Conservation (phyloP, 2,113 vertebrate genomes). For the Penelope pileata region DNA sequence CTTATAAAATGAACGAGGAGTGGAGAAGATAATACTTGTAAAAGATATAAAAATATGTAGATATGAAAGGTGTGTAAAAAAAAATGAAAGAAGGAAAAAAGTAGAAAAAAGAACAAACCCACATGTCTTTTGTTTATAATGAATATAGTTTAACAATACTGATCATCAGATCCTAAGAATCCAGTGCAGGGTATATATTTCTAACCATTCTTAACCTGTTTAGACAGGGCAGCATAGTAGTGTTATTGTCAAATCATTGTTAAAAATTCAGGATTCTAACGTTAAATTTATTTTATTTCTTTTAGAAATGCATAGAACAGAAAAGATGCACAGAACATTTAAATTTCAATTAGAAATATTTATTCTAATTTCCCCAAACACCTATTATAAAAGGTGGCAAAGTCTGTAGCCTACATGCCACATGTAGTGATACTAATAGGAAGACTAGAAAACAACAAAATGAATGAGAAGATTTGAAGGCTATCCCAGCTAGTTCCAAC, state of each 20-base stretch:
- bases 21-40: not conserved
- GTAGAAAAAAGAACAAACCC: too few species aligned
- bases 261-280: not conserved
- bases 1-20: not conserved
- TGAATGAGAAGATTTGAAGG: conserved; percentile 24
- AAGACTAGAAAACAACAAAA: conserved; percentile 32
- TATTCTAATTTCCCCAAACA: conserved; percentile 24
- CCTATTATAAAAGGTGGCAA: not conserved
- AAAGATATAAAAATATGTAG: too few species aligned
- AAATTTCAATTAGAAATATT: conserved; percentile 10
- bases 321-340: not conserved
- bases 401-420: not conserved
- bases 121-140: too few species aligned
- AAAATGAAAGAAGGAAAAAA: too few species aligned
- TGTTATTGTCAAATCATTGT: not conserved
- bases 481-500: not conserved
- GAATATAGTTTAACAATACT: not conserved
- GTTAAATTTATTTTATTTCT: not conserved
- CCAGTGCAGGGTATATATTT: not conserved
- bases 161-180: not conserved
- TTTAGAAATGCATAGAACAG: not conserved
- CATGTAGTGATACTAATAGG: conserved; percentile 32
- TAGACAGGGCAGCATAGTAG: fast-evolving
- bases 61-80: too few species aligned
- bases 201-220: not conserved